Conservation (phyloP, 2,797 vertebrate genomes). For the Microctenopoma lineatum region DNA sequence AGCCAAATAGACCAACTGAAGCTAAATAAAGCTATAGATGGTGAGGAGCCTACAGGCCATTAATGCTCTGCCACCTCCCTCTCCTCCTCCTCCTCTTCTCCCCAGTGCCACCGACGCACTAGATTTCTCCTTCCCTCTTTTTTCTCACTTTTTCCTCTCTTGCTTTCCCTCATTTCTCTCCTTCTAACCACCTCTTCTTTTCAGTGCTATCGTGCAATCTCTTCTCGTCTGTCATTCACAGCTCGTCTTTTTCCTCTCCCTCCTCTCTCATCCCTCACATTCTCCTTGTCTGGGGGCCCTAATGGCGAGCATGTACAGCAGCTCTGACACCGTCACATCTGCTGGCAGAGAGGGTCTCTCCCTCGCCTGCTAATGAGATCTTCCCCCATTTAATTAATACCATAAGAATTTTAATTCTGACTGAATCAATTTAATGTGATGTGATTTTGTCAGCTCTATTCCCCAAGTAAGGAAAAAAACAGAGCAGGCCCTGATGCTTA, state of each 20-base stretch:
- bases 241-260: conserved; percentile 30
- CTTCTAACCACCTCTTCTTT: conserved; percentile 21
- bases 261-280: conserved; percentile 55
- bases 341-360: conserved; percentile 95
- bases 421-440: conserved; percentile 99
- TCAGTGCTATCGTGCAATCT: conserved; percentile 21
- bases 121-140: conserved; percentile 30
- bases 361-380: conserved; percentile 99
- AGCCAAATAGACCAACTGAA: conserved; percentile 80
- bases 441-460: conserved; percentile 99
- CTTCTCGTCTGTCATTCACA: conserved; percentile 50
- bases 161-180: conserved; percentile 21
- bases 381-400: conserved; percentile 99
- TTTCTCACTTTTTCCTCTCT: conserved; percentile 19
- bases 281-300: conserved; percentile 79
- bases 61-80: conserved; percentile 77
- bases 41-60: conserved; percentile 69
- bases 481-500: conserved; percentile 95
- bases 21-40: conserved; percentile 81
- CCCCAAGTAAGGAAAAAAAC: conserved; percentile 97
- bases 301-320: conserved; percentile 83
- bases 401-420: conserved; percentile 99
- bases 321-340: conserved; percentile 94
- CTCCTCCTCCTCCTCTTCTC: conserved; percentile 41
- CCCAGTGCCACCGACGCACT: conserved; percentile 34